Evolutionary conservation across 2,797 vertebrate species (phyloP).

Genomic region (Premnoplex brunnescens): DNA sequence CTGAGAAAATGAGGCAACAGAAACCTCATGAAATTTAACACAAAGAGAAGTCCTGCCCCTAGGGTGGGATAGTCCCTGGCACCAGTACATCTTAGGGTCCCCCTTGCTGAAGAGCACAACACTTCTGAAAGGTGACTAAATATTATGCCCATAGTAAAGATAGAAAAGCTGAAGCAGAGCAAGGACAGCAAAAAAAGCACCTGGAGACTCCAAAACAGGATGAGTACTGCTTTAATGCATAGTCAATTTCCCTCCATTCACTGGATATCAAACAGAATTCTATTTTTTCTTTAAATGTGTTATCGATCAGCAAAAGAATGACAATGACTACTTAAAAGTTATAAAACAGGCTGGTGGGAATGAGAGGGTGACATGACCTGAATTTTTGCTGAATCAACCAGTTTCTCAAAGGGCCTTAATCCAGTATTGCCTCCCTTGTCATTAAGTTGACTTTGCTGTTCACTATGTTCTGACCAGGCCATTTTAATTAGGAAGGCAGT

Average conservation of each 20-base stretch:
- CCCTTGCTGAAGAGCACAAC: background rate
- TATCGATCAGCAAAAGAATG: background rate
- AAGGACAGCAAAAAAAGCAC: background rate
- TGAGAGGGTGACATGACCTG: background rate
- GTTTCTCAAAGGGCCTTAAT: background rate
- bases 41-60: background rate
- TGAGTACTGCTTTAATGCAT: background rate
- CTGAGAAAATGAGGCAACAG: background rate
- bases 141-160: background rate
- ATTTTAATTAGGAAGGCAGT: background rate
- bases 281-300: background rate
- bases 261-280: background rate
- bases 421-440: background rate
- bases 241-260: background rate
- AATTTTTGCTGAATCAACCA: background rate
- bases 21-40: background rate
- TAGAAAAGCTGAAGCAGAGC: background rate
- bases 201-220: background rate
- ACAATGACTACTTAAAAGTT: background rate
- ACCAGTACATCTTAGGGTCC: background rate
- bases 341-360: background rate
- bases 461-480: background rate
- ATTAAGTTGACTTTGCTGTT: background rate
- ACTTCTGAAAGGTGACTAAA: background rate
- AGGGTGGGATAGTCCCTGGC: background rate